Percentiles rank a stretch among this genome's conserved stretches.
phyloP scores from a whole-genome alignment of 2,113 vertebrate genomes.

The Neolamprologus cancellatus region DNA sequence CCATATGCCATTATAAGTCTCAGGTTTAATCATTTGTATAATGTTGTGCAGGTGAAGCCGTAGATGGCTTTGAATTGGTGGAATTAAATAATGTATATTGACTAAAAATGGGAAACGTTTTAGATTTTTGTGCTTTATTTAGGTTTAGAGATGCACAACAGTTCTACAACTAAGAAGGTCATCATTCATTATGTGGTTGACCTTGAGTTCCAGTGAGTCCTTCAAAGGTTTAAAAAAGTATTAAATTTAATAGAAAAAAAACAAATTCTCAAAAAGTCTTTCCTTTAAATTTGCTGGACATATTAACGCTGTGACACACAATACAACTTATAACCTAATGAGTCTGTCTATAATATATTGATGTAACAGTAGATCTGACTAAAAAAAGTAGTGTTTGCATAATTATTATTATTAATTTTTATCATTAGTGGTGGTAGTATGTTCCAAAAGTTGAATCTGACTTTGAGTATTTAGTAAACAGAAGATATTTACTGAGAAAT shows the following conservation, averaged over 20 bases:
- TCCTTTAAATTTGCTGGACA: neutral
- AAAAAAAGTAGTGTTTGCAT: neutral
- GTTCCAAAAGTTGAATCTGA: neutral
- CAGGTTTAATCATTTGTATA: neutral
- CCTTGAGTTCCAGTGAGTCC: neutral
- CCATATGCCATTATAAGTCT: neutral
- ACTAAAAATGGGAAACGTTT: neutral
- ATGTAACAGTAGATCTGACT: neutral
- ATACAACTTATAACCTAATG: neutral
- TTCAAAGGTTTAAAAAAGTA: neutral
- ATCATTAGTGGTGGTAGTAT: neutral
- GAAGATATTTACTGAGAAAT: neutral
- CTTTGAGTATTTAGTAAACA: neutral
- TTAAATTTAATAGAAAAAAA: neutral
- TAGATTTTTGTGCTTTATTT: neutral
- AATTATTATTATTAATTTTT: neutral
- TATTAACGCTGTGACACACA: neutral
- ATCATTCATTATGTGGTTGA: neutral
- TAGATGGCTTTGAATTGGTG: neutral
- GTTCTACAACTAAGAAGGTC: neutral
- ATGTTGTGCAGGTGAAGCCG: neutral
- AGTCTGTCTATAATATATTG: neutral
- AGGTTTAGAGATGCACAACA: neutral
- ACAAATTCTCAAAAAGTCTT: neutral
- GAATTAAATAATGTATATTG: neutral